phyloP scores from a whole-genome alignment of 2,888 invertebrate genomes.

The Deroplatys truncata region DNA sequence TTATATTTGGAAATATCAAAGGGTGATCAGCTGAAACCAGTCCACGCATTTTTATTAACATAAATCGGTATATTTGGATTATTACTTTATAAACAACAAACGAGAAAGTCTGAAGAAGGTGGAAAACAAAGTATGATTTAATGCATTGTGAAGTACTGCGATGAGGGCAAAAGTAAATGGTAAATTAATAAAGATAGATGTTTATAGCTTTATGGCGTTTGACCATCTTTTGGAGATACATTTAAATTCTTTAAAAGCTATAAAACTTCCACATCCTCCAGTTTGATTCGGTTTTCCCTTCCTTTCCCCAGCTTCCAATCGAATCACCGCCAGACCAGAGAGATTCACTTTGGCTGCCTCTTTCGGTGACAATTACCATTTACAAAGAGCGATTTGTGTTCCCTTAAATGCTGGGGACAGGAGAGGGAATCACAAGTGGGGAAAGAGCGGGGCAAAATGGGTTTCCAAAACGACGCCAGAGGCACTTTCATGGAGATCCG shows the following conservation, averaged over 20 bases:
- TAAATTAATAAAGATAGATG: no score
- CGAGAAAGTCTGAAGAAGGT: no score
- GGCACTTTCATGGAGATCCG: background rate
- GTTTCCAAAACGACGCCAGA: conserved; percentile 13
- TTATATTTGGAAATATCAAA: no score
- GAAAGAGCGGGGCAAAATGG: conserved; percentile 2
- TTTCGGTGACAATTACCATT: conserved; percentile 30
- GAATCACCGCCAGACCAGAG: background rate
- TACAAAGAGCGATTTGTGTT: conserved; percentile 30
- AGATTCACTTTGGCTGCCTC: conserved; percentile 29
- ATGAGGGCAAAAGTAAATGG: no score
- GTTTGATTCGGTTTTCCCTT: background rate
- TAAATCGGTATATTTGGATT: no score
- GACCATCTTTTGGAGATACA: background rate
- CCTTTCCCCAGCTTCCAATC: background rate
- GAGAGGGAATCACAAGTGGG: conserved; percentile 4
- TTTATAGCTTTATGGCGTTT: background rate
- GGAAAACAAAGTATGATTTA: no score
- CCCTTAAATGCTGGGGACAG: conserved; percentile 28
- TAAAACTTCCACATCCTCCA: background rate
- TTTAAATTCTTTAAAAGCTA: background rate
- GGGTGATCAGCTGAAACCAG: no score
- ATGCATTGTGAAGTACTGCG: no score
- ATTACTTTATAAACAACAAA: no score
- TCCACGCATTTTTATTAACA: no score